Evolutionary conservation across 2,888 invertebrate species (phyloP), one percentile per base, ranked within the genome.

Genomic region (Catocala sponsa): DNA sequence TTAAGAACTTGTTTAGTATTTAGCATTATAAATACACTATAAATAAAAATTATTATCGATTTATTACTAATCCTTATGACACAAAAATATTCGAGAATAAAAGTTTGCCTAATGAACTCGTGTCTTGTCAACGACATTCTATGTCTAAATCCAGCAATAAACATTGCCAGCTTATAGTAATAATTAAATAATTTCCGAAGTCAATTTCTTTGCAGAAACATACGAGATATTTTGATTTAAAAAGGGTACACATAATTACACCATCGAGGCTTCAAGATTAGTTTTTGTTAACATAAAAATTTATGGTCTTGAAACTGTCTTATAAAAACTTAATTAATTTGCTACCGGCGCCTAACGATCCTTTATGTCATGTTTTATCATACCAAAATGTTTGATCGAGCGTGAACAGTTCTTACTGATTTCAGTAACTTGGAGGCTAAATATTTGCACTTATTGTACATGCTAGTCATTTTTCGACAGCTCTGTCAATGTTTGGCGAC

Each of bases 271-370:
- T 32, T 52, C 59, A 54, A 38, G 33, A 44, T 56, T 52, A 62
- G 59, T 77, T 74, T 74, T 74, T 77, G 65, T 79, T 63, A 63
- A 63, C 65, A 74, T 72, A 71, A 71, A 76, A 77, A 71, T 70
- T 77, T 51, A 77, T 79, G 74, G 63, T 65, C 65, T 73, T 58
- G 38, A 77, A 58, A 66, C 68, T 68, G 46, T 10, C 44, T 48
- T 60, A 65, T 53, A 77, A 77, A 76, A 76, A 79, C 57, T 68
- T 74, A 79, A 77, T 79, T 69, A 74, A 65, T 68, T 65, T 48
- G 76, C 76, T 77, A 77, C 76, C 59, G 75, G 65, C 56, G 51
- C 65, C 61, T 50, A 58, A 59, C 15, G 52, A 65, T 59, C 41
- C 55, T 71, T 55, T 58, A 65, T 52, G 54, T 58, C 61, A 59